These are phyloP conservation scores for Dendrolimus punctatus DNA, from an alignment of 1,140 invertebrate genomes.

Conservation along the genomic window DNA sequence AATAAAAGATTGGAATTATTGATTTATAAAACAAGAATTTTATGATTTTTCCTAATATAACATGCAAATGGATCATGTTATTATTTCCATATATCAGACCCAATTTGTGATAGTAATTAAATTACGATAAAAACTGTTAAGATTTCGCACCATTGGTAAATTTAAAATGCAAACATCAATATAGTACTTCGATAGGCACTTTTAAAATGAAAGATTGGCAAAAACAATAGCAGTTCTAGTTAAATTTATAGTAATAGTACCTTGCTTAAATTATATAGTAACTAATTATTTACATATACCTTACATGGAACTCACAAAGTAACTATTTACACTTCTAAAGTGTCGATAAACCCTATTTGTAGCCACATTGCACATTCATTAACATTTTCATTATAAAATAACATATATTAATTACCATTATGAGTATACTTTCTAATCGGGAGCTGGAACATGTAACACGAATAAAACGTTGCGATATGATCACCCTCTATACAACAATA, in stretches of 20 bases:
- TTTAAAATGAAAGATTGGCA: slow-evolving; percentile 25
- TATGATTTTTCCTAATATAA: no score
- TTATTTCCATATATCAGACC: neutral
- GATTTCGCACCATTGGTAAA: no score
- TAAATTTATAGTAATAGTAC: slow-evolving; percentile 19
- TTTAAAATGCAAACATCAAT: no score
- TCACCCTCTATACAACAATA: slow-evolving; percentile 5
- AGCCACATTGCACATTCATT: slow-evolving; percentile 44
- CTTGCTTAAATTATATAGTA: slow-evolving; percentile 23
- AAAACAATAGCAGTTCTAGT: slow-evolving; percentile 18
- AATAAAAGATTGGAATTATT: no score
- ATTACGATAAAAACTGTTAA: neutral
- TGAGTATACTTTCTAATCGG: slow-evolving; percentile 28
- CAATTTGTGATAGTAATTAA: neutral
- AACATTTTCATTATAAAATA: slow-evolving; percentile 22
- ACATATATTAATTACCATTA: slow-evolving; percentile 21
- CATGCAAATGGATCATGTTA: no score
- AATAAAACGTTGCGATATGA: slow-evolving; percentile 9
- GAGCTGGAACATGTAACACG: slow-evolving; percentile 8
- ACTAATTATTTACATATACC: slow-evolving; percentile 34
- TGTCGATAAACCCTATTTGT: slow-evolving; percentile 31
- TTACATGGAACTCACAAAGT: slow-evolving; percentile 26
- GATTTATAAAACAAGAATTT: no score
- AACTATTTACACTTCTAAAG: slow-evolving; percentile 54
- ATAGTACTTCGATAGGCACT: slow-evolving; percentile 20